These are phyloP conservation scores for Triops longicaudatus DNA, from an alignment of 1,140 invertebrate genomes.

Conservation along the genomic window DNA sequence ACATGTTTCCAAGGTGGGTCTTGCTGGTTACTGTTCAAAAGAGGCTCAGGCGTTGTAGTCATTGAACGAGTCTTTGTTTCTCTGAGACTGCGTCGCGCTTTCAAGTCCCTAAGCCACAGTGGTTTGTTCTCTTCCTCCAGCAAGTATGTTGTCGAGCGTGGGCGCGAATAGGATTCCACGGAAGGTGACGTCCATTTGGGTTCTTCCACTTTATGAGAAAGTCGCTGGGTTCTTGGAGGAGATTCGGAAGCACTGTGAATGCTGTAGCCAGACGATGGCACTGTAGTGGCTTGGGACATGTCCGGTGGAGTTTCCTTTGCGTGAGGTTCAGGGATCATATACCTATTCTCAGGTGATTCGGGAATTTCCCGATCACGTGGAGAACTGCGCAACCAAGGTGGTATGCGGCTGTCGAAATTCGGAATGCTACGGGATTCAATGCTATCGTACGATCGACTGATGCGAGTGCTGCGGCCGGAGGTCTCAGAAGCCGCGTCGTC, in stretches of 20 bases:
- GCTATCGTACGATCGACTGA: constrained; percentile 28
- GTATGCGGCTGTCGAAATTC: constrained; percentile 18
- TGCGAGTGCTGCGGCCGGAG: constrained; percentile 17
- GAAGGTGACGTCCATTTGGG: neutral
- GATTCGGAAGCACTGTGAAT: neutral
- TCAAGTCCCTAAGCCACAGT: constrained; percentile 24
- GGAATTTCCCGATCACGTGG: neutral
- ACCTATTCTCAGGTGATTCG: neutral
- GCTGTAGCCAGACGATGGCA: neutral
- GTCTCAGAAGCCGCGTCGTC: constrained; percentile 18
- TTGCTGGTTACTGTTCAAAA: neutral
- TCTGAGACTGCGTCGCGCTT: constrained; percentile 21
- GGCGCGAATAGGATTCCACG: neutral
- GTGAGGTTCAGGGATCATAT: neutral
- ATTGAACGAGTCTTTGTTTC: neutral
- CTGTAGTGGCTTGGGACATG: neutral
- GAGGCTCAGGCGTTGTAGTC: neutral
- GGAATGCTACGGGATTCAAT: constrained; percentile 15
- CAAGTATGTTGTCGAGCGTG: constrained; percentile 23
- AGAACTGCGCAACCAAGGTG: constrained; percentile 21
- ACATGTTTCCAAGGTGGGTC: constrained; percentile 22
- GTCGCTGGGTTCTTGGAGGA: neutral
- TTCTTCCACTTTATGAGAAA: neutral
- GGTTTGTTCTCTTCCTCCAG: constrained; percentile 25
- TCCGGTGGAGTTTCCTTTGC: neutral